Evolutionary conservation across 2,113 vertebrate genomes (phyloP).

Genomic region (Sciurus niger): DNA sequence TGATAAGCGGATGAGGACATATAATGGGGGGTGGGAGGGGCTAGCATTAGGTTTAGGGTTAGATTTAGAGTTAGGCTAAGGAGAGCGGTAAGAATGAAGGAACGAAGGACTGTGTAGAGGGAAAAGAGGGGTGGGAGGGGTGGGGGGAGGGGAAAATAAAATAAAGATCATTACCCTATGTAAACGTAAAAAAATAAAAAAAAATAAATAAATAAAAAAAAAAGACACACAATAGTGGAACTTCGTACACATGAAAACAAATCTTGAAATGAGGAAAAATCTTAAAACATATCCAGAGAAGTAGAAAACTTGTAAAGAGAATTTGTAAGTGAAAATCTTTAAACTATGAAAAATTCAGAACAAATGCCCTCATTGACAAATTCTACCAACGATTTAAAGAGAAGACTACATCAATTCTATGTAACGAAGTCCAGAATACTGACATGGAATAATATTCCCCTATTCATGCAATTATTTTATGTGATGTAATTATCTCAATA

Average conservation of each 20-base stretch:
- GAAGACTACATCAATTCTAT: neutral
- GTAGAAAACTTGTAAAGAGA: neutral
- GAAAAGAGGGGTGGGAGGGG: too few species aligned
- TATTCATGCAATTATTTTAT: neutral
- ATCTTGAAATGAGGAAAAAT: neutral
- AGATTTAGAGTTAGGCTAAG: too few species aligned
- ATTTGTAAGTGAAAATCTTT: neutral
- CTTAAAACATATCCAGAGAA: neutral
- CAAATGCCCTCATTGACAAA: neutral
- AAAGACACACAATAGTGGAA: neutral
- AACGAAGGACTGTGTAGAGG: too few species aligned
- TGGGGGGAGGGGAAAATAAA: too few species aligned
- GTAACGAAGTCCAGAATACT: neutral
- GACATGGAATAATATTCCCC: neutral
- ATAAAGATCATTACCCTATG: too few species aligned
- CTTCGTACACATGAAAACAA: neutral
- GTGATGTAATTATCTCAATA: neutral
- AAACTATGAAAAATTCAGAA: neutral
- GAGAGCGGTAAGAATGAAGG: too few species aligned
- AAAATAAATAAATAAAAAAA: too few species aligned
- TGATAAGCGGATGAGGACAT: too few species aligned
- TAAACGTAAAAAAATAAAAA: too few species aligned
- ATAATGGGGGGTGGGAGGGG: too few species aligned
- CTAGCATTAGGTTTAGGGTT: too few species aligned
- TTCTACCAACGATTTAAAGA: conserved; percentile 17